Base-by-base conservation (phyloP, 30 jellyfish, hydroid and myxozoan species). In the Sanderia malayensis region DNA sequence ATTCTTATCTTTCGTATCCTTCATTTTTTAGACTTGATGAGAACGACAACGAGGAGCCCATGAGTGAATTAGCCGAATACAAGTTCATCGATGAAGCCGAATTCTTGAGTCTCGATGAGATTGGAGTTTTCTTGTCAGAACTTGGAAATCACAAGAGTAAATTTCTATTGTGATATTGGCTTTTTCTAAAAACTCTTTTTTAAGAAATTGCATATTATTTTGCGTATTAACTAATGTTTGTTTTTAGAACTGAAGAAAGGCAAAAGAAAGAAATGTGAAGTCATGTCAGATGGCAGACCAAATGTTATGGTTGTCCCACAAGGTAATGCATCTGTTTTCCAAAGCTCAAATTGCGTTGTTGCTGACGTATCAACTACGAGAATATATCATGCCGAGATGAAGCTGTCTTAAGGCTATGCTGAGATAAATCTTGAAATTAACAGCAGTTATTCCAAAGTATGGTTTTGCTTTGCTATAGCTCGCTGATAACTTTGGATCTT, bases 301-400 rank as follows among this genome's bases (percentile, higher is more conserved):
- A 68, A 66, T 46, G 68, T 81, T 9, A 60, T 81, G 76, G 47
- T 61, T 24, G 80, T 81, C 34, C 85, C 93, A 6, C 49, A 63
- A 59, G 93, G 93, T 80, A 57, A 19, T n/a, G 22, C 20, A 37
- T 20, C 6, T 37, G 52, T 37, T n/a, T n/a, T n/a, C n/a, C n/a
- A n/a, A n/a, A n/a, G n/a, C n/a, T n/a, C n/a, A n/a, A n/a, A n/a
- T n/a, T n/a, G n/a, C n/a, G n/a, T n/a, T n/a, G n/a, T n/a, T n/a
- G n/a, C n/a, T n/a, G n/a, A n/a, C n/a, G n/a, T n/a, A n/a, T n/a
- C n/a, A n/a, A n/a, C n/a, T n/a, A n/a, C n/a, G n/a, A n/a, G n/a
- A n/a, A n/a, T n/a, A n/a, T n/a, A n/a, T n/a, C n/a, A n/a, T n/a
- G n/a, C n/a, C n/a, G n/a, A n/a, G n/a, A n/a, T n/a, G n/a, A n/a